Evolutionary conservation across 1,140 invertebrate genomes (phyloP).

Genomic region (Drosophila ercepeae): DNA sequence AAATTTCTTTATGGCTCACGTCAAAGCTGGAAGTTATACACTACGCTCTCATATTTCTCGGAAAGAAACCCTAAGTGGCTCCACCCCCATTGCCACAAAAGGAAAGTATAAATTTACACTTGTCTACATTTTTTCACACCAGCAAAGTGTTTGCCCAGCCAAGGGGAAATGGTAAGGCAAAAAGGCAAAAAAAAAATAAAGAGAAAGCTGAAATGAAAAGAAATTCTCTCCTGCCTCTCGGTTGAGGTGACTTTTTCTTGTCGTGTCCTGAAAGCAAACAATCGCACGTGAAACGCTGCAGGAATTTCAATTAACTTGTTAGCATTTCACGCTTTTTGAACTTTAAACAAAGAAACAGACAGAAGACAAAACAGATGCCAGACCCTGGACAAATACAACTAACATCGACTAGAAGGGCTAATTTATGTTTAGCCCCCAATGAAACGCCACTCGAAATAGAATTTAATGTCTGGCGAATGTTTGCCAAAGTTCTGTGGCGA

Average conservation of each 20-base stretch:
- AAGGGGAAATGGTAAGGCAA: background rate
- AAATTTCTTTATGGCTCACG: conserved; percentile 41
- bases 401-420: conserved; percentile 33
- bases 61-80: conserved; percentile 22
- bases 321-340: conserved; percentile 46
- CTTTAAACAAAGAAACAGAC: conserved; percentile 44
- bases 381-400: conserved; percentile 26
- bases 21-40: conserved; percentile 30
- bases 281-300: conserved; percentile 52
- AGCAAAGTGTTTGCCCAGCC: conserved; percentile 49
- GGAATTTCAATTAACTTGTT: conserved; percentile 68
- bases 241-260: conserved; percentile 16
- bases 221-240: conserved; percentile 11
- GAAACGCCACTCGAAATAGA: conserved; percentile 27
- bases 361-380: conserved; percentile 1
- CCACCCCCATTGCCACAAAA: conserved; percentile 2
- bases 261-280: conserved; percentile 44
- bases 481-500: conserved; percentile 19
- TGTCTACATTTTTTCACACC: conserved; percentile 59
- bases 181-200: conserved; percentile 10
- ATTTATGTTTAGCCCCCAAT: conserved; percentile 51
- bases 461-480: conserved; percentile 30
- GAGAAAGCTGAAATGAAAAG: conserved; percentile 12
- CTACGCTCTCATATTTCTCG: conserved; percentile 27
- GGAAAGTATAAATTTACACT: conserved; percentile 55